A percentile compares a stretch with the other conserved stretches of the same genome.
Conservation (phyloP, 2,797 vertebrate genomes). For the Cichlasoma orientale region DNA sequence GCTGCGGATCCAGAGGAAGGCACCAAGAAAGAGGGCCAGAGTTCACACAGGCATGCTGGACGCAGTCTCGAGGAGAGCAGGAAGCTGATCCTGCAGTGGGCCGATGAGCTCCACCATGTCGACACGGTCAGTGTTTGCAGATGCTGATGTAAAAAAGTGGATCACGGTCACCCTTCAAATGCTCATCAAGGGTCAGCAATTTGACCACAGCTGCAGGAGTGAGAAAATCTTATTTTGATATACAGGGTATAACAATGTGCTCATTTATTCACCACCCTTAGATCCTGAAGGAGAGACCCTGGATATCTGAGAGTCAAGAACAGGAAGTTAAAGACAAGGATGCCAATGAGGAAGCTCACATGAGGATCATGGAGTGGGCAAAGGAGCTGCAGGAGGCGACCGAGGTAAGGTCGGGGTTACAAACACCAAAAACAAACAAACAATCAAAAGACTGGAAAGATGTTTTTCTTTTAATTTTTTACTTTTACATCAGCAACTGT, state of each 20-base stretch:
- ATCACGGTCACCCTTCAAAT: background rate
- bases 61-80: conserved; percentile 80
- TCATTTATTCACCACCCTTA: conserved; percentile 7
- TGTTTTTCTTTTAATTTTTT: background rate
- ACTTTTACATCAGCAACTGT: background rate
- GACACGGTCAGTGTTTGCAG: conserved; percentile 62
- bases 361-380: conserved; percentile 78
- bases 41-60: conserved; percentile 45
- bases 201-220: background rate
- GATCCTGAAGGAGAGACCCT: conserved; percentile 57
- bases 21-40: background rate
- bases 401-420: conserved; percentile 65
- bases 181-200: background rate
- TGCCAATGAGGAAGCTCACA: conserved; percentile 39
- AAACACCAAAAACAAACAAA: background rate
- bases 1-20: conserved; percentile 21
- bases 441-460: too few species aligned
- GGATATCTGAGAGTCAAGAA: conserved; percentile 28
- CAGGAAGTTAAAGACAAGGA: conserved; percentile 14
- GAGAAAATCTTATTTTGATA: background rate
- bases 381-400: conserved; percentile 76
- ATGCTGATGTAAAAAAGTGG: accelerated
- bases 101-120: conserved; percentile 74
- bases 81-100: conserved; percentile 81
- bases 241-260: background rate